A percentile compares a stretch with the other conserved stretches of the same genome.
phyloP scores from a whole-genome alignment of 2,113 vertebrate species.

The Puntigrus tetrazona region DNA sequence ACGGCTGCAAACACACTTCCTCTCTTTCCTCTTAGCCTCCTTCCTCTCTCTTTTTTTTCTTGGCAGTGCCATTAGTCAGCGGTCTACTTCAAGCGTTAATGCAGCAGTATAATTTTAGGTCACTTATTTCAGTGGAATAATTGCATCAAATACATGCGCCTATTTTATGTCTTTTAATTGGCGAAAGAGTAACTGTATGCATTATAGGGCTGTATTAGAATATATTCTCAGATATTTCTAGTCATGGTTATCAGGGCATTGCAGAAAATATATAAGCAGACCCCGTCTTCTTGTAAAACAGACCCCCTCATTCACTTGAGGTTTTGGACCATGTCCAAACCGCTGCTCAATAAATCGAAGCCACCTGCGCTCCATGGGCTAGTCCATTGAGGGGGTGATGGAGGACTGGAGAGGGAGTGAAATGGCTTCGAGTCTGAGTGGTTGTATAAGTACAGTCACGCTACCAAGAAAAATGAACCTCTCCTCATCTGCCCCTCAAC shows the following conservation, averaged over 20 bases:
- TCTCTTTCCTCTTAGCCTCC: slow-evolving; percentile 44
- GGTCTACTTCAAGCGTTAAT: neutral
- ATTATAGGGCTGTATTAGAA: neutral
- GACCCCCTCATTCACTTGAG: neutral
- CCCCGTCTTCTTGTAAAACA: slow-evolving; percentile 1
- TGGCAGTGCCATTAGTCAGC: slow-evolving; percentile 2
- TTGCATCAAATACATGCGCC: neutral
- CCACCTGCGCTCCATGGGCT: slow-evolving; percentile 29
- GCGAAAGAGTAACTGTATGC: neutral
- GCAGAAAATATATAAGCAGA: slow-evolving; percentile 4
- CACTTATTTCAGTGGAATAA: slow-evolving; percentile 5
- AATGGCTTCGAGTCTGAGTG: slow-evolving; percentile 31
- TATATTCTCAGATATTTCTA: neutral
- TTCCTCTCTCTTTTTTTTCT: neutral
- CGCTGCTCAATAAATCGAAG: slow-evolving; percentile 30
- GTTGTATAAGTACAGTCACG: slow-evolving; percentile 50
- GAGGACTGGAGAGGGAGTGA: neutral
- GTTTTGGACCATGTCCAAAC: slow-evolving; percentile 29
- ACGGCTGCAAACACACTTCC: slow-evolving; percentile 50
- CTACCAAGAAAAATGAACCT: slow-evolving; percentile 51
- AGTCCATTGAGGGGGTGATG: slow-evolving; percentile 15
- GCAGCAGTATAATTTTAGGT: slow-evolving; percentile 18
- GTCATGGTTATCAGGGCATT: neutral
- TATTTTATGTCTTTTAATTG: neutral
- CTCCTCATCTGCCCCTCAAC: slow-evolving; percentile 14